Conservation (phyloP, 2,797 vertebrate species). For the Arremon brunneinucha region DNA sequence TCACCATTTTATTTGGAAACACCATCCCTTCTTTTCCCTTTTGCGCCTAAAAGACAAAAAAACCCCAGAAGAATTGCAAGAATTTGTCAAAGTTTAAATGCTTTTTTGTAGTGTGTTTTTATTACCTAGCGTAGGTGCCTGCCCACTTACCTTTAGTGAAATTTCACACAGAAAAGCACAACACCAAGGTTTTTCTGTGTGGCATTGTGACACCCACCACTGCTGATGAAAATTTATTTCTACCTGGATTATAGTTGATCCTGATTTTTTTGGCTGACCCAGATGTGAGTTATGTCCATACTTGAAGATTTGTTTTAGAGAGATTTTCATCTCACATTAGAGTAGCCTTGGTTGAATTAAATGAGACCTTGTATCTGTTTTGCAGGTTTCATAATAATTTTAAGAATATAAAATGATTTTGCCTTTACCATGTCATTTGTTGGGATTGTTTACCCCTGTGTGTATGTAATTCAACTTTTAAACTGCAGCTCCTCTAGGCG, state of each 20-base stretch:
- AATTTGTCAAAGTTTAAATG: not conserved
- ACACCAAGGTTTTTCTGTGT: not conserved
- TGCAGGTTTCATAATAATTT: not conserved
- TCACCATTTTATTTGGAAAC: not conserved
- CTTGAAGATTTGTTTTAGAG: not conserved
- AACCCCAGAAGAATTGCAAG: not conserved
- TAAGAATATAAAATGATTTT: not conserved
- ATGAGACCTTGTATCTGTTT: not conserved
- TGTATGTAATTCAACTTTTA: not conserved
- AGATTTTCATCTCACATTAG: not conserved
- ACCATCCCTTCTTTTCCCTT: not conserved
- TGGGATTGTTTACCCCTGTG: accelerated
- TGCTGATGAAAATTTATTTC: not conserved
- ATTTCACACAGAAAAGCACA: not conserved
- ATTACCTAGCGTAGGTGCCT: not conserved
- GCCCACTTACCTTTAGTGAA: not conserved
- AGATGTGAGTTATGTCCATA: not conserved
- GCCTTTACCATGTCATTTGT: not conserved
- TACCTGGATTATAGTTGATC: not conserved
- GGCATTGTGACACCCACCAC: not conserved
- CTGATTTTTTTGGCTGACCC: not conserved
- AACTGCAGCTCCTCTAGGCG: not conserved
- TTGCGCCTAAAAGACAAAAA: not conserved
- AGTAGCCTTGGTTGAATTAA: not conserved
- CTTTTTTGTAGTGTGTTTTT: not conserved